Evolutionary conservation across 1,140 invertebrate genomes (phyloP).

Genomic region (Lordiphosa mommai): DNA sequence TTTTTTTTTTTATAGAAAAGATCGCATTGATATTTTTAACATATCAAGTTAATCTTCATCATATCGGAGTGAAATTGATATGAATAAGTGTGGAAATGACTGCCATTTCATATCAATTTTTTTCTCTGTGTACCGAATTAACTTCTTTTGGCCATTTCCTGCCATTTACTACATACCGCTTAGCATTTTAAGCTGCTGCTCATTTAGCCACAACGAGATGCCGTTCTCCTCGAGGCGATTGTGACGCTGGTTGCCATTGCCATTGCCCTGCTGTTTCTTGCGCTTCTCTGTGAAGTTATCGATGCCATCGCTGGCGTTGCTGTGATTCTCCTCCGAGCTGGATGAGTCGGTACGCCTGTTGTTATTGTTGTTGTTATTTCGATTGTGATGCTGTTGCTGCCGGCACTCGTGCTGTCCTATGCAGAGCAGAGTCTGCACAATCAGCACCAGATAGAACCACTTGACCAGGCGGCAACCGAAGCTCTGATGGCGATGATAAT

Average conservation of each 20-base stretch:
- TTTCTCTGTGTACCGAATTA: too few relatives aligned
- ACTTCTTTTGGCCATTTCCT: too few relatives aligned
- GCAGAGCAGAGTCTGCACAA: conserved; percentile 60
- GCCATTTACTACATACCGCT: conserved; percentile 86
- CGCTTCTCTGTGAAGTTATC: conserved; percentile 45
- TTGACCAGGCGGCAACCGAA: conserved; percentile 59
- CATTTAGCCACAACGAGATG: conserved; percentile 92
- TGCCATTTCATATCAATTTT: too few relatives aligned
- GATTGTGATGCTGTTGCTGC: conserved; percentile 60
- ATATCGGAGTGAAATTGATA: too few relatives aligned
- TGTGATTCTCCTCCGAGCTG: conserved; percentile 58
- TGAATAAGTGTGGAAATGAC: too few relatives aligned
- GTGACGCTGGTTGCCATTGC: conserved; percentile 35
- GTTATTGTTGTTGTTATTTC: conserved; percentile 45
- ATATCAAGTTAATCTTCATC: too few relatives aligned
- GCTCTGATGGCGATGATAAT: conserved; percentile 23
- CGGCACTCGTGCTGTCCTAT: conserved; percentile 60
- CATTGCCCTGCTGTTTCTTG: conserved; percentile 37
- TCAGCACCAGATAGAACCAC: conserved; percentile 71
- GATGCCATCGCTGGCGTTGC: conserved; percentile 35
- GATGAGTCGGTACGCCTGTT: conserved; percentile 40
- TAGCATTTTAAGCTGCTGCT: conserved; percentile 93
- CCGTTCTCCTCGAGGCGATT: conserved; percentile 80
- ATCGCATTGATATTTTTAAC: too few relatives aligned
- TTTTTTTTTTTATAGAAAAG: too few relatives aligned